Percentiles rank a stretch among this genome's conserved stretches.
phyloP scores from a whole-genome alignment of 2,797 vertebrate species.

The Lagorchestes hirsutus region DNA sequence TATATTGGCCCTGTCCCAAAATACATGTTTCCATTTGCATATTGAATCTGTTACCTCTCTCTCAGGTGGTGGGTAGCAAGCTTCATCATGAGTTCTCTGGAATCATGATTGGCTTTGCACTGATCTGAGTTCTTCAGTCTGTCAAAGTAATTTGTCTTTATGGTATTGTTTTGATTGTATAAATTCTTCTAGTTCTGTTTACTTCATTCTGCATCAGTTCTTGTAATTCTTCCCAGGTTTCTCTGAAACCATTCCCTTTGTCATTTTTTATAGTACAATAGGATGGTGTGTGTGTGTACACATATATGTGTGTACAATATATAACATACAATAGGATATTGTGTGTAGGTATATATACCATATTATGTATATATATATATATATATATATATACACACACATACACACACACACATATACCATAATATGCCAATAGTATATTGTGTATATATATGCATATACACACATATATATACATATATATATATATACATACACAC shows the following conservation, averaged over 20 bases:
- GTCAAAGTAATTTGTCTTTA: background rate
- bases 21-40: background rate
- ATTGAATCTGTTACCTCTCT: background rate
- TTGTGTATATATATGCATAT: too few species aligned
- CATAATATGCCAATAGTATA: too few species aligned
- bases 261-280: background rate
- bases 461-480: too few species aligned
- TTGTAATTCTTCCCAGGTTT: background rate
- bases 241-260: background rate
- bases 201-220: background rate
- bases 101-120: background rate
- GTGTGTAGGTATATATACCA: too few species aligned
- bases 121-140: background rate
- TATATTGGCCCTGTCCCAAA: background rate
- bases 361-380: too few species aligned
- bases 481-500: too few species aligned
- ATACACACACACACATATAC: too few species aligned
- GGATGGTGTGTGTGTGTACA: background rate
- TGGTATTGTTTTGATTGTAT: background rate
- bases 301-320: too few species aligned
- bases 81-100: background rate
- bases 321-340: too few species aligned
- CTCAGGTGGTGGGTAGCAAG: background rate
- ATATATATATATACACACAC: too few species aligned
- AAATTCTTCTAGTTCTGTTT: background rate